Evolutionary conservation across 2,113 vertebrate genomes (phyloP), one percentile per base, ranked within the genome.

Genomic region (Anarrhichthys ocellatus): DNA sequence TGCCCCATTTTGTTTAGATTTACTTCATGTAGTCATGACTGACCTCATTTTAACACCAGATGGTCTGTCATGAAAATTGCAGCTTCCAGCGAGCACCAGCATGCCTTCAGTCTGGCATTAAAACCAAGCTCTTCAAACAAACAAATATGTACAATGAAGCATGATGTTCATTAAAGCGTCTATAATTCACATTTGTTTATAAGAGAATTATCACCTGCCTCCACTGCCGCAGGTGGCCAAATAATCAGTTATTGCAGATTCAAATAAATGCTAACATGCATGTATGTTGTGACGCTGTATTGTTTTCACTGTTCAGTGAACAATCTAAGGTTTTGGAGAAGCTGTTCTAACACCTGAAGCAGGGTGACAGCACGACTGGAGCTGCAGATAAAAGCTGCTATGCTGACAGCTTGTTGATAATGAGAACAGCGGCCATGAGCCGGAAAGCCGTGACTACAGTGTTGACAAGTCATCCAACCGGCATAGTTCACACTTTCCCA

Each of bases 381-480:
- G 81, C 80, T 52, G 79, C 69, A 80, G 87, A 92, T 89, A 92
- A 85, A 83, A 81, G 80, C 78, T 68, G 86, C 81, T n/a, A 18
- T 76, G 86, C 73, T 91, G 90, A 91, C 87, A 92, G 90, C 81
- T 76, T 9, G 56, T 76, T 83, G 91, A 92, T 90, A 91, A 93
- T 84, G 83, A 88, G 64, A 87, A 74, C 80, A 73, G 87, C 42
- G 27, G 78, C 73, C 82, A 54, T 83, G 87, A 92, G 84, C 59
- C 72, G 70, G 65, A 66, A 79, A 90, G 89, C 79, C 78, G 75
- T 77, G 88, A 84, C 84, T 71, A 42, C 22, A 73, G 80, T 74
- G 90, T 65, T 91, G 92, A 94, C 86, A 93, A 85, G 77, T 82
- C 67, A 20, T 80, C 83, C 81, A 89, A 64, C 83, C 56, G 76